Evolutionary conservation across 2,888 invertebrate genomes (phyloP), one percentile per base, ranked within the genome.

Genomic region (Noctua comes): DNA sequence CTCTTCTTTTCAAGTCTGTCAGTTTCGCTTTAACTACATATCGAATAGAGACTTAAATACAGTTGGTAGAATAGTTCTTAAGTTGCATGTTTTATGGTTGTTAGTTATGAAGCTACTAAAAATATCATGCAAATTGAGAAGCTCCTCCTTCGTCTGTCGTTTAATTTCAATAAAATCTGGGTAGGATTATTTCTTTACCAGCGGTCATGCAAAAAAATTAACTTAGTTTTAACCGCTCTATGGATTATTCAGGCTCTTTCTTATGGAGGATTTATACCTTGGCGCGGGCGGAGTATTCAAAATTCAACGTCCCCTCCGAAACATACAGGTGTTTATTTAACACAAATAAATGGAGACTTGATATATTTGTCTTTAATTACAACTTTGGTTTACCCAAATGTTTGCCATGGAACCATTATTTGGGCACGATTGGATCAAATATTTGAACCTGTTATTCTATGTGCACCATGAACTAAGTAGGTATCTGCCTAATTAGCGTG

Each of bases 351-450:
- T 73, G 57, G 43, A 68, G 46, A 48, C 57, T 54, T 78, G 46
- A 66, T 59, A 65, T 82, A 87, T 88, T 86, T 88, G 84, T 76
- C 77, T 80, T 82, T 73, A 82, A 87, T 87, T 86, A 86, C 40
- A 84, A 81, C 59, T 79, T 77, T 66, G 36, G 65, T 46, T 59
- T 54, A 72, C 21, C 64, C 48, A 40, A 71, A 77, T 80, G 66
- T 78, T 81, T 86, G 65, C 64, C 62, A n/a, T 69, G n/a, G 43
- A 84, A 73, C 76, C 57, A 62, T 70, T 77, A 70, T 77, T 80
- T 76, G 72, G 64, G 57, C 59, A 70, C 0, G 62, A 68, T 74
- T 78, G 43, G 64, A 69, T 84, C 79, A 78, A 84, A 84, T 84
- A 79, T 87, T 88, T 81, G 76, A 18, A 54, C 27, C 21, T 64